These are phyloP conservation scores for Charaxes varanes DNA, from an alignment of 1,140 invertebrate species.

Conservation along the genomic window DNA sequence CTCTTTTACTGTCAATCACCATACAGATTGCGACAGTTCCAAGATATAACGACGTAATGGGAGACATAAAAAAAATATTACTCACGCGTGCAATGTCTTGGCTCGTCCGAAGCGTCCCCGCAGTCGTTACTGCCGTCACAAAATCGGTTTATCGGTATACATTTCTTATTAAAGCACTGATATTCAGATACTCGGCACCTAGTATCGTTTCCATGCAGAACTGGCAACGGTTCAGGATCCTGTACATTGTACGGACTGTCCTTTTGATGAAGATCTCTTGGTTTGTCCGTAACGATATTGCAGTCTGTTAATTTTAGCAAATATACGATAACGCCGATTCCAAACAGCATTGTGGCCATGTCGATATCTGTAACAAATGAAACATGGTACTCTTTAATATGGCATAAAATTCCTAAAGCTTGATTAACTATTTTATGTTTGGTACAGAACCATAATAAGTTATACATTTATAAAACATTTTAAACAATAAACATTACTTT, in stretches of 20 bases:
- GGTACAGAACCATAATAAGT: too few relatives aligned
- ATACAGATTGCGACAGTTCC: too few relatives aligned
- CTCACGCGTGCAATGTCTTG: conserved; percentile 90
- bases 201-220: conserved; percentile 56
- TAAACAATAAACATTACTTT: too few relatives aligned
- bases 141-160: conserved; percentile 85
- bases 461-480: too few relatives aligned
- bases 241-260: conserved; percentile 37
- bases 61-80: background rate
- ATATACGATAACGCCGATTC: conserved; percentile 29
- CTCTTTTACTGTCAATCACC: too few relatives aligned
- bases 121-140: conserved; percentile 91
- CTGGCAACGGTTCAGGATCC: conserved; percentile 53
- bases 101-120: conserved; percentile 89
- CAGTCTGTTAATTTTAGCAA: conserved; percentile 42
- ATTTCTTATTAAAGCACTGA: conserved; percentile 85
- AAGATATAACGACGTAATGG: too few relatives aligned
- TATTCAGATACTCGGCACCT: conserved; percentile 86
- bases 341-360: conserved; percentile 28
- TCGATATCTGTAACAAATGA: conserved; percentile 54
- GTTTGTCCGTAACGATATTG: conserved; percentile 42
- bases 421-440: too few relatives aligned
- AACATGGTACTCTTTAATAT: too few relatives aligned
- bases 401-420: too few relatives aligned
- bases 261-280: conserved; percentile 37